These are phyloP conservation scores for Micrasema minimum DNA, from an alignment of 1,140 invertebrate genomes.

Conservation along the genomic window DNA sequence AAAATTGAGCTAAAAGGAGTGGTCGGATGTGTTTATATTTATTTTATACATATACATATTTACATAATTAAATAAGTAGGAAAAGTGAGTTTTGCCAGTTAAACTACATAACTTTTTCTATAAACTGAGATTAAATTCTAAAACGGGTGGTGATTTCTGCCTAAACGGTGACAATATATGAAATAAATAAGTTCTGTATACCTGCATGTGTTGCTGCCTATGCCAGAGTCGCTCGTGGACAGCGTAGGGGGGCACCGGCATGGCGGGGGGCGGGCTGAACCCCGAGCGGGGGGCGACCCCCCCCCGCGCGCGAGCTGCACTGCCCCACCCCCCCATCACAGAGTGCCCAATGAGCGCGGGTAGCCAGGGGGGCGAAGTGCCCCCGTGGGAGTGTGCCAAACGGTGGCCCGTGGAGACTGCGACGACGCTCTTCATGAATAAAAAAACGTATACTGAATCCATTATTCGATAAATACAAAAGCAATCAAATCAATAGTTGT, in stretches of 20 bases:
- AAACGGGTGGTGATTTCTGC: too few species aligned
- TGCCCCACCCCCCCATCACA: conserved; percentile 14
- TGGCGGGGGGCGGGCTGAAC: conserved; percentile 53
- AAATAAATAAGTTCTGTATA: conserved; percentile 39
- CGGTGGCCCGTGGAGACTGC: conserved; percentile 34
- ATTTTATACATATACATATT: too few species aligned
- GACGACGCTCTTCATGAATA: conserved; percentile 37
- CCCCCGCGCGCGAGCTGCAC: conserved; percentile 22
- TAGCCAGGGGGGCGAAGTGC: conserved; percentile 25
- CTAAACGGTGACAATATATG: too few species aligned
- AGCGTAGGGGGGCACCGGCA: conserved; percentile 73
- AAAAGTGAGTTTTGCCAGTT: too few species aligned
- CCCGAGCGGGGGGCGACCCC: conserved; percentile 26
- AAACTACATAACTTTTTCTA: too few species aligned
- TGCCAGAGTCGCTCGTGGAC: conserved; percentile 80
- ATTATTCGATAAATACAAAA: too few species aligned
- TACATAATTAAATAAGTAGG: too few species aligned
- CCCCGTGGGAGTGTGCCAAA: conserved; percentile 45
- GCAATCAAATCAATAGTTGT: too few species aligned
- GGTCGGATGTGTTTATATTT: too few species aligned
- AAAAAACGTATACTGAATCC: too few species aligned
- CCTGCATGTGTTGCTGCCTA: conserved; percentile 76
- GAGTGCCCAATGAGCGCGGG: conserved; percentile 44
- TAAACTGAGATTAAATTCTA: too few species aligned
- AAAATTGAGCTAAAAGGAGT: too few species aligned